Evolutionary conservation across 2,113 vertebrate species (phyloP).

Genomic region (Garra rufa): DNA sequence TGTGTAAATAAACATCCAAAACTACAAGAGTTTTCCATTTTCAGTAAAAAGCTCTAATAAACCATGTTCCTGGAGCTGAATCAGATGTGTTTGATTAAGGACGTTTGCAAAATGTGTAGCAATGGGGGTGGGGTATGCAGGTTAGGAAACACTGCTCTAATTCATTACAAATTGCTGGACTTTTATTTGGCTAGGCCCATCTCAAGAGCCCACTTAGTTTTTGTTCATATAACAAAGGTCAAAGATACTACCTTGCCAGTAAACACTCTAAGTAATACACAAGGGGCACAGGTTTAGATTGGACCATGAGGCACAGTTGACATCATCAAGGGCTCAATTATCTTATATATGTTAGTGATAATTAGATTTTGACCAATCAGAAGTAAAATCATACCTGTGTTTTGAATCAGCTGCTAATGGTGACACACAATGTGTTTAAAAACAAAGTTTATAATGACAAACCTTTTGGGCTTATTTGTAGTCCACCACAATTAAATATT

Average conservation of each 20-base stretch:
- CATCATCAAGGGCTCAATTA: slow-evolving; percentile 8
- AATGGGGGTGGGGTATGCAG: too few relatives aligned
- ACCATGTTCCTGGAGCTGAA: too few relatives aligned
- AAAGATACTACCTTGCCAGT: neutral
- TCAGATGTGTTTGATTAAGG: too few relatives aligned
- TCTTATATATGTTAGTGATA: neutral
- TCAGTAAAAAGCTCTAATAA: too few relatives aligned
- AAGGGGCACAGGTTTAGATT: neutral
- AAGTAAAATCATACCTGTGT: neutral
- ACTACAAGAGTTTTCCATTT: too few relatives aligned
- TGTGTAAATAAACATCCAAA: too few relatives aligned
- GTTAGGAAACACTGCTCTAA: too few relatives aligned
- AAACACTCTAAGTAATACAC: neutral
- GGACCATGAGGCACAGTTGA: neutral
- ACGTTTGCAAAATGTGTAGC: too few relatives aligned
- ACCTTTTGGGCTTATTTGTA: too few relatives aligned
- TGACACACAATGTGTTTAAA: neutral
- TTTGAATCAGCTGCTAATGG: neutral
- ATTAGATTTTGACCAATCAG: neutral
- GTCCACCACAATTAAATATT: neutral
- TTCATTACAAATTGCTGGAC: neutral
- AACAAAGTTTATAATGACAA: neutral
- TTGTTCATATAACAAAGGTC: neutral
- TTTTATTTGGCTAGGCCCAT: neutral
- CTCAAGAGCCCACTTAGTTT: neutral